Conservation (phyloP, 2,888 invertebrate species). For the Eumerus sabulonum region DNA sequence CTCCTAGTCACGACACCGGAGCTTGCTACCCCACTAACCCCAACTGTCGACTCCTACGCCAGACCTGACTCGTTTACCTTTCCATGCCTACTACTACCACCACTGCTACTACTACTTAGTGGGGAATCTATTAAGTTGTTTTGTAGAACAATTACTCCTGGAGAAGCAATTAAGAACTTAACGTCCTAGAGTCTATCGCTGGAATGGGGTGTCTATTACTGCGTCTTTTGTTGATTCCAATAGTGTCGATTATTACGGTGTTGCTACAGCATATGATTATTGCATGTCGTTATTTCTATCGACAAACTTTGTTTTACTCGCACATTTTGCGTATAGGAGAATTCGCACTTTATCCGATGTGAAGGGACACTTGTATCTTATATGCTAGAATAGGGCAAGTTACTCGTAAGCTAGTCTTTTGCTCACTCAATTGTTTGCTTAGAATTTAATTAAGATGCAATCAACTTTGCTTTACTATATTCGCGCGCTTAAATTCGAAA, state of each 20-base stretch:
- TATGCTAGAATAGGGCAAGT: neutral
- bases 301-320: slow-evolving; percentile 53
- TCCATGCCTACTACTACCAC: slow-evolving; percentile 16
- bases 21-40: slow-evolving; percentile 6
- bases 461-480: neutral
- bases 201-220: slow-evolving; percentile 23
- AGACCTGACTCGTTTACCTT: slow-evolving; percentile 9
- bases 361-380: neutral
- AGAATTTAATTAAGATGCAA: neutral
- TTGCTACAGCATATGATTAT: slow-evolving; percentile 17
- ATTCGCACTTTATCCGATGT: slow-evolving; percentile 18
- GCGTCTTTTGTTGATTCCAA: slow-evolving; percentile 14
- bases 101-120: neutral
- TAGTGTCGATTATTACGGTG: slow-evolving; percentile 4
- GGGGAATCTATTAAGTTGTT: slow-evolving; percentile 53
- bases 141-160: slow-evolving; percentile 45
- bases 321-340: slow-evolving; percentile 3
- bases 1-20: slow-evolving; percentile 45
- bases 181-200: slow-evolving; percentile 19
- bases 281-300: slow-evolving; percentile 46
- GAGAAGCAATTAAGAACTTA: slow-evolving; percentile 60
- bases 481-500: slow-evolving; percentile 43
- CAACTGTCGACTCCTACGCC: too few relatives aligned
- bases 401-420: neutral
- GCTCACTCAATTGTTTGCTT: too few relatives aligned